Conservation (phyloP, 2,797 vertebrate genomes). For the Kryptopterus vitreolus region DNA sequence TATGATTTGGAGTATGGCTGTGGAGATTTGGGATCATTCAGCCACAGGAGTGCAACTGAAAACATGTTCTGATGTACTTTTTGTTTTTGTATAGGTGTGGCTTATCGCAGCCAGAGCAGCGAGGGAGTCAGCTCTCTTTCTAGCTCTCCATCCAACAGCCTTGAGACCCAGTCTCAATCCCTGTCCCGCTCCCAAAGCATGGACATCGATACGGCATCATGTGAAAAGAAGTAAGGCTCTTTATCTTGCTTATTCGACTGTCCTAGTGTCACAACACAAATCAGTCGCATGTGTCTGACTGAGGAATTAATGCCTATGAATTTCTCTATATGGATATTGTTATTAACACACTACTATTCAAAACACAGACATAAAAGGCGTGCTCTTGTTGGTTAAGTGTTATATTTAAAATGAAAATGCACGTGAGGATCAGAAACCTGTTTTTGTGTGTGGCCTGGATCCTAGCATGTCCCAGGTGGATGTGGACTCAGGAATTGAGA, state of each 20-base stretch:
- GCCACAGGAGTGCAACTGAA: no score
- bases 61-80: no score
- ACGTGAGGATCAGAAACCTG: not conserved
- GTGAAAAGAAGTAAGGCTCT: conserved; percentile 92
- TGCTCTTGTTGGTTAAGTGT: not conserved
- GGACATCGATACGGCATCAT: conserved; percentile 97
- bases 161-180: conserved; percentile 97
- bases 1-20: no score
- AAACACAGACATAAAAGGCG: not conserved
- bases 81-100: conserved; percentile 76
- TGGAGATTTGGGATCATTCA: no score
- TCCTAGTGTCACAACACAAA: not conserved
- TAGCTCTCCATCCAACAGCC: conserved; percentile 98
- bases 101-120: conserved; percentile 97
- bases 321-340: not conserved
- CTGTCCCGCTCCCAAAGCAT: conserved; percentile 99
- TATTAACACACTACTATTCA: not conserved
- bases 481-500: conserved; percentile 99
- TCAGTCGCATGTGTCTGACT: not conserved
- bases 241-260: not conserved
- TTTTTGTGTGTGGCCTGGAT: conserved; percentile 24
- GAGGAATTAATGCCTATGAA: not conserved
- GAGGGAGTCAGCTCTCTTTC: conserved; percentile 99
- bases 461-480: conserved; percentile 98
- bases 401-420: no score